phyloP scores from a whole-genome alignment of 2,888 invertebrate species.

The Lacanobia wlatinum region DNA sequence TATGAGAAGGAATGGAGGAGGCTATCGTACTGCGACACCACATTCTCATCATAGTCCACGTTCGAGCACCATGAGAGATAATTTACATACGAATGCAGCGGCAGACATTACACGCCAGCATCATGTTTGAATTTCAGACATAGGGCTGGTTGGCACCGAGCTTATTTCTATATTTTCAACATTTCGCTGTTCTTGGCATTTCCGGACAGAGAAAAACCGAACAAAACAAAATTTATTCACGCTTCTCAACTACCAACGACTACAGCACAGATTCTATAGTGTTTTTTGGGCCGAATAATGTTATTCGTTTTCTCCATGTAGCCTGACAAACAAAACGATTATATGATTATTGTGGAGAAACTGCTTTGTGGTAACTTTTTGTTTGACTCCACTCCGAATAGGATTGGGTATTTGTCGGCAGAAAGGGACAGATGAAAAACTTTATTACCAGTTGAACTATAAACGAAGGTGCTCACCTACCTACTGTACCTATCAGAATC shows the following conservation, averaged over 20 bases:
- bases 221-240: slow-evolving; percentile 58
- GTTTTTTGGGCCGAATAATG: slow-evolving; percentile 48
- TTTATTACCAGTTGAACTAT: slow-evolving; percentile 3
- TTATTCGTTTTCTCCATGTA: slow-evolving; percentile 39
- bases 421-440: slow-evolving; percentile 11
- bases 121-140: slow-evolving; percentile 50
- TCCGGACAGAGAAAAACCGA: slow-evolving; percentile 53
- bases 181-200: slow-evolving; percentile 58
- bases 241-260: slow-evolving; percentile 40
- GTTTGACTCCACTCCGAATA: slow-evolving; percentile 22
- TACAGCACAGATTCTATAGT: slow-evolving; percentile 40
- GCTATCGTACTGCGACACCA: slow-evolving; percentile 28
- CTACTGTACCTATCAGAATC: background rate
- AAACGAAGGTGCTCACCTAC: background rate
- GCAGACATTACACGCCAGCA: slow-evolving; percentile 46
- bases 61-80: slow-evolving; percentile 43
- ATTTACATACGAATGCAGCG: slow-evolving; percentile 59
- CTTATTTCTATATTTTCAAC: slow-evolving; percentile 56
- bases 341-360: slow-evolving; percentile 48
- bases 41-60: slow-evolving; percentile 36
- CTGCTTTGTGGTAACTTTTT: slow-evolving; percentile 44
- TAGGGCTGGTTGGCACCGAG: slow-evolving; percentile 34
- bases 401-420: slow-evolving; percentile 3
- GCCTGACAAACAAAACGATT: slow-evolving; percentile 60
- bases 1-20: slow-evolving; percentile 29